Evolutionary conservation across 2,797 vertebrate species (phyloP).

Genomic region (Pangasius sanitwongsei): DNA sequence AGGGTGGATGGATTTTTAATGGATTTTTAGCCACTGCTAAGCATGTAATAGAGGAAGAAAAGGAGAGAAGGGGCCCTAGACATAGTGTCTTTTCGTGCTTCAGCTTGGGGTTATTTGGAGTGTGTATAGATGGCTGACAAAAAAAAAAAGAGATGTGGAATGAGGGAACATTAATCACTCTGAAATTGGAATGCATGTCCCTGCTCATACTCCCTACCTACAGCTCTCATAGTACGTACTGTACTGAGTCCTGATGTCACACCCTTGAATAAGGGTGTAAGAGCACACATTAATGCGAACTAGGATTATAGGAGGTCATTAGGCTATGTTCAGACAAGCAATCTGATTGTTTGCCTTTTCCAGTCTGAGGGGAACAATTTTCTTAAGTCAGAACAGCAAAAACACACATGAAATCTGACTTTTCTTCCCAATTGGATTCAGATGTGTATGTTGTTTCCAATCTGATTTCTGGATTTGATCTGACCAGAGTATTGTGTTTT

Average conservation of each 20-base stretch:
- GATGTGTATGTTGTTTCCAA: neutral
- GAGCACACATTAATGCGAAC: neutral
- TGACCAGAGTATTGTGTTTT: neutral
- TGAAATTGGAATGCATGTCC: constrained; percentile 48
- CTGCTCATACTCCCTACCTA: constrained; percentile 35
- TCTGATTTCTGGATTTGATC: neutral
- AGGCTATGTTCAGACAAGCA: constrained; percentile 13
- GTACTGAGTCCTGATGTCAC: constrained; percentile 19
- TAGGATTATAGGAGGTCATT: constrained; percentile 13
- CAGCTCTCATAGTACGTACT: constrained; percentile 1
- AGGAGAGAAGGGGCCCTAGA: constrained; percentile 12
- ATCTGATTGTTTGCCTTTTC: neutral
- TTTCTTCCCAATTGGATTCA: neutral
- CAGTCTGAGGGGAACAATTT: neutral
- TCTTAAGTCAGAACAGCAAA: neutral
- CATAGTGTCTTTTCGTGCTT: constrained; percentile 35
- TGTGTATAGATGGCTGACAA: constrained; percentile 40
- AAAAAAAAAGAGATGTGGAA: constrained; percentile 24
- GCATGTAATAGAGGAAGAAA: constrained; percentile 17
- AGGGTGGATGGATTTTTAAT: constrained; percentile 4
- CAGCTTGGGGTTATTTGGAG: constrained; percentile 47
- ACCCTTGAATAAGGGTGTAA: constrained; percentile 17
- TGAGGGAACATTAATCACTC: constrained; percentile 43
- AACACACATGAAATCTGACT: neutral
- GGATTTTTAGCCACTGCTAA: constrained; percentile 23